phyloP scores from a whole-genome alignment of 1,140 invertebrate species.

The Sarcophaga peregrina region DNA sequence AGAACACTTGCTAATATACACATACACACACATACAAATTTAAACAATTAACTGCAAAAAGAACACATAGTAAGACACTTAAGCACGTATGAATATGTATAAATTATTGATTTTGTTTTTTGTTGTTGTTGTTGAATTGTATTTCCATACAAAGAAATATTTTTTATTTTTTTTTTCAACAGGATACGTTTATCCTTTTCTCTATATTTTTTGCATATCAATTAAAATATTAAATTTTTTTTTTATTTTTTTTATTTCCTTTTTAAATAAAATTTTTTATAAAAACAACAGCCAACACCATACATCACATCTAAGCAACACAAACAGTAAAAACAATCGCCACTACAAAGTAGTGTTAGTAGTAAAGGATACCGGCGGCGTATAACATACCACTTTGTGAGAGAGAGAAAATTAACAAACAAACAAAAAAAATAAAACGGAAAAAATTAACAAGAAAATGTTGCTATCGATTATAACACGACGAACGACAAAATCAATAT shows the following conservation, averaged over 20 bases:
- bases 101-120: not conserved
- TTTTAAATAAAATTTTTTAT: slow-evolving; percentile 7
- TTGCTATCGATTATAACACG: slow-evolving; percentile 28
- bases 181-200: not conserved
- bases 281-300: not conserved
- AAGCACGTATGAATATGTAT: no score
- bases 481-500: slow-evolving; percentile 38
- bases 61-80: no score
- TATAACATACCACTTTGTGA: not conserved
- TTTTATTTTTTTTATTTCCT: not conserved
- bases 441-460: not conserved
- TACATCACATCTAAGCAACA: not conserved
- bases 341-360: not conserved
- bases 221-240: not conserved
- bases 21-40: no score
- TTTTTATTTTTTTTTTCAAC: not conserved
- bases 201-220: not conserved
- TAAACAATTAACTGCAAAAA: no score
- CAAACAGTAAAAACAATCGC: not conserved
- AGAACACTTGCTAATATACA: no score
- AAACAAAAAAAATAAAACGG: not conserved
- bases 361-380: slow-evolving; percentile 23
- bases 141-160: not conserved
- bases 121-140: not conserved
- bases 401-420: not conserved